Evolutionary conservation across 2,888 invertebrate species (phyloP), one percentile per base, ranked within the genome.

Genomic region (Andrena camellia): DNA sequence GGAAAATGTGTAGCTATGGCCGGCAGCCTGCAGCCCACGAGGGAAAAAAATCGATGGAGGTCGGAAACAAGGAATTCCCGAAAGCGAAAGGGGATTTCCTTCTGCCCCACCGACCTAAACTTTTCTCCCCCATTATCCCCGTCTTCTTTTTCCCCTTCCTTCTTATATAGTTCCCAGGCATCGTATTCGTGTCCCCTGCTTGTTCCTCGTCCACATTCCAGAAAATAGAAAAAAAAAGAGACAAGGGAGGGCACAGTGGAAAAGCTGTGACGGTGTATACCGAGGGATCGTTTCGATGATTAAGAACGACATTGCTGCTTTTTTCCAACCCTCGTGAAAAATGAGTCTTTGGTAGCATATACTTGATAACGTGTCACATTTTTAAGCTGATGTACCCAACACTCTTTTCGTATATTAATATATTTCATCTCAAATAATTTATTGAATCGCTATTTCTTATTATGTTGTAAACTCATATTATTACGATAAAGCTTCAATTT

Each of bases 41-140:
- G 77, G 73, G 77, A 84, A 86, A 81, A 54, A 84, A 89, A 89
- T 89, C 89, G 89, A 89, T 88, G 79, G 87, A 79, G 80, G 78
- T 88, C 81, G 74, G 79, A 84, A 87, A 88, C 84, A 85, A 86
- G 80, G 84, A 85, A 89, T 87, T 83, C 81, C 73, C 83, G 75
- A 86, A 88, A 83, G 78, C 83, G 75, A 86, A 88, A 83, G 78
- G 78, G 75, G 77, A 85, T 89, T 88, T 88, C 75, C 79, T 81
- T 83, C 83, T 82, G 80, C 74, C 76, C 76, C 80, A 64, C 80
- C 86, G 85, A 84, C 74, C 77, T 74, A 78, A 82, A 78, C 78
- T 60, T 71, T 60, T 75, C 71, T 63, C 72, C 57, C 71, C 57
- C 72, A 63, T 50, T 50, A 35, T 64, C 54, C 26, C 73, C 29